Base-by-base conservation (phyloP, 2,888 invertebrate genomes). In the Octonoba sinensis region DNA sequence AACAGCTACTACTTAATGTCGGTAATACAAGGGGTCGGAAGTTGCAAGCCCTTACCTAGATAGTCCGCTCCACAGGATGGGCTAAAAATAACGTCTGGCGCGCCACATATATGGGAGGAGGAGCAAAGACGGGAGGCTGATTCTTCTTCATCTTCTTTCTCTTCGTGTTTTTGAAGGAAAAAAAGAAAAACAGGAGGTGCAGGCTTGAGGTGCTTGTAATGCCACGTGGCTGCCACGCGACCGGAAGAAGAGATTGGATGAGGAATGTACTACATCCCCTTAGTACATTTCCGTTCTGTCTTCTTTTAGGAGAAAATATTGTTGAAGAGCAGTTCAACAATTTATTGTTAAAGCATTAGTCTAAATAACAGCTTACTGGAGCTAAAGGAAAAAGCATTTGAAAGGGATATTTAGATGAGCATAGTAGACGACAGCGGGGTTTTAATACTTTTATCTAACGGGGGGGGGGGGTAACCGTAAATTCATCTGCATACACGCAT, bases 151-250 rank as follows among this genome's bases (percentile, higher is more conserved):
- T 65, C 24, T 65, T 65, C 49, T 65, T 62, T 62, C n/a, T 62
- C 22, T 49, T 49, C 64, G n/a, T 6, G 15, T 54, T 73, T 49
- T 67, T 62, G 18, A 59, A 76, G 20, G 22, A 22, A 54, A 46
- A 8, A 8, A 11, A 36, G 36, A 36, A 8, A 36, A 36, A 36
- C 3, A 36, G n/a, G 49, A 72, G 62, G 20, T 57, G 62, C 60
- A 20, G 27, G 69, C 16, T 27, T 6, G 69, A 13, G n/a, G 47
- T 47, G 36, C 36, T 36, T 36, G 36, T 36, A 8, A 36, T 62
- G 73, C 74, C 79, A 73, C 79, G 79, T 81, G 79, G 67, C 56
- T 22, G 62, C 59, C 69, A 73, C 73, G 67, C 79, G 79, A 81
- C 73, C 79, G 73, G 79, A 81, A 72, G 78, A 36, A 16, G 46